phyloP scores from a whole-genome alignment of 1,140 invertebrate species.

The Macrostomum lignano region DNA sequence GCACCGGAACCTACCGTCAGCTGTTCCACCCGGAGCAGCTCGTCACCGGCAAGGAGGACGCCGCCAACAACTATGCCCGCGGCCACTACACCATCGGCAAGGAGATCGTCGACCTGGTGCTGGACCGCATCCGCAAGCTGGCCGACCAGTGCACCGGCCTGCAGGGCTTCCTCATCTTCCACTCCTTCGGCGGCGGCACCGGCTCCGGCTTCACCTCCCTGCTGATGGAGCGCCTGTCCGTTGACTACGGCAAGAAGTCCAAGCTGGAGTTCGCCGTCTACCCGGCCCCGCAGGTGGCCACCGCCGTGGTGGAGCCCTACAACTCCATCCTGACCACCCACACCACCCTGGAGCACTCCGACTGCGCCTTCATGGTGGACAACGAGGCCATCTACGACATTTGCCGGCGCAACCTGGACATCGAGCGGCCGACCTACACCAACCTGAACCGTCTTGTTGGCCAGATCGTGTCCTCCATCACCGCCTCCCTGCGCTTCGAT shows the following conservation, averaged over 20 bases:
- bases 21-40: slow-evolving; percentile 20
- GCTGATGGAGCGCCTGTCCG: slow-evolving; percentile 16
- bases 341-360: slow-evolving; percentile 17
- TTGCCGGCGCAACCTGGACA: slow-evolving; percentile 11
- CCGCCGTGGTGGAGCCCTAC: slow-evolving; percentile 25
- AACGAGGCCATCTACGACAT: slow-evolving; percentile 19
- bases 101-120: slow-evolving; percentile 24
- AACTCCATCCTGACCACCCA: slow-evolving; percentile 22
- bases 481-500: slow-evolving; percentile 37
- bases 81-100: slow-evolving; percentile 36
- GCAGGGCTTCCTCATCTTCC: slow-evolving; percentile 12
- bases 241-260: slow-evolving; percentile 39
- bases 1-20: slow-evolving; percentile 13
- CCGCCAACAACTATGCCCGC: slow-evolving; percentile 34
- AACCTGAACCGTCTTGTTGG: slow-evolving; percentile 15
- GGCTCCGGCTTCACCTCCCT: slow-evolving; percentile 11
- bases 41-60: slow-evolving; percentile 40
- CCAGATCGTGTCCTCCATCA: slow-evolving; percentile 20
- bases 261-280: slow-evolving; percentile 12
- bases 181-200: slow-evolving; percentile 7
- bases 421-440: slow-evolving; percentile 12
- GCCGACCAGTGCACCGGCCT: slow-evolving; percentile 12
- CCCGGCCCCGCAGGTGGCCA: slow-evolving; percentile 8
- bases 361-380: slow-evolving; percentile 22
- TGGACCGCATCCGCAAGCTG: slow-evolving; percentile 13